Base-by-base conservation (phyloP, 1,140 invertebrate species). In the Drosophila subpulchrella region DNA sequence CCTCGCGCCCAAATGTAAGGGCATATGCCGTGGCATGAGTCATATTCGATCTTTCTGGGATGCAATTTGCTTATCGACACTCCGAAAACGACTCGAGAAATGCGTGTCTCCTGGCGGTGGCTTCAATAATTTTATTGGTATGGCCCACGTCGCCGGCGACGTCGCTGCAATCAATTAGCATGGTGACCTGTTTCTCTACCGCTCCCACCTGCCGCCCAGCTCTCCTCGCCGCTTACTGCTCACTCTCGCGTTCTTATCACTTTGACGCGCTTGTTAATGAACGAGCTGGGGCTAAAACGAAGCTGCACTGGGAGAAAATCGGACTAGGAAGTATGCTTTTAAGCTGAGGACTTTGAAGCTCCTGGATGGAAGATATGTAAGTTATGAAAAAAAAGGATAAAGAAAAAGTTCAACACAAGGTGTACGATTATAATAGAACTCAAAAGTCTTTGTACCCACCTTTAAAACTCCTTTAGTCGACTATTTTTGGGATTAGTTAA, bases 221-320 rank as follows among this genome's bases (percentile, higher is more conserved):
- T 20, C 47, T 24, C 38, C 6, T 24, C 5, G 8, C 36, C 12
- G 38, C 38, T 53, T 36, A n/a, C 47, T 63, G 60, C 48, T 54
- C 32, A 73, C 57, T 47, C 38, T 30, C 48, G 20, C 32, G 38
- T 38, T 71, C 70, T 88, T 86, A 86, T 86, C 82, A 86, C 67
- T 79, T 82, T 86, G 82, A 86, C 82, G 82, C 82, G 83, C 83
- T 86, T 83, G 83, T 86, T 88, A 88, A 83, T 86, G 83, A 86
- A 86, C 83, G 79, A 86, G 70, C 72, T 70, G 72, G 8, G 42
- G 36, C 67, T 57, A 30, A n/a, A n/a, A 11, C 17, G 46, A 20
- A 55, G 17, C 15, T 50, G 27, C 63, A 73, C 67, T 73, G 2
- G 4, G 32, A 34, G 15, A 46, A 39, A 39, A 39, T 39, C 4